Conservation (phyloP, 2,888 invertebrate species). For the Phaedon cochleariae region DNA sequence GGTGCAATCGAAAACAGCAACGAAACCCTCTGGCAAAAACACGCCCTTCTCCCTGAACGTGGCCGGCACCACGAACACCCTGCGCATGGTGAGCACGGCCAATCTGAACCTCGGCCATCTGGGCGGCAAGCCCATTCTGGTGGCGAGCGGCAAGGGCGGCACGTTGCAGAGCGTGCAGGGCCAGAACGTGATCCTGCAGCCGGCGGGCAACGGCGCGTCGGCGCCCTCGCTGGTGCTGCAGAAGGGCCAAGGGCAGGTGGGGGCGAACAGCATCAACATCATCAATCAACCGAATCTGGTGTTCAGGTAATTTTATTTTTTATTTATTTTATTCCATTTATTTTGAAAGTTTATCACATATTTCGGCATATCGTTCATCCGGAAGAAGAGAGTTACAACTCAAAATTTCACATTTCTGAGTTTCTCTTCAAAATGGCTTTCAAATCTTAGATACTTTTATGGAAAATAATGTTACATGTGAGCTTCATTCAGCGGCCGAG, state of each 20-base stretch:
- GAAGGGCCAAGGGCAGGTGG: slow-evolving; percentile 37
- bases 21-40: too few species aligned
- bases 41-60: slow-evolving; percentile 7
- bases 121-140: slow-evolving; percentile 67
- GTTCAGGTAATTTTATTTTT: slow-evolving; percentile 42
- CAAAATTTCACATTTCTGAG: too few species aligned
- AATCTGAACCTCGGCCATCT: slow-evolving; percentile 66
- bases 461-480: too few species aligned
- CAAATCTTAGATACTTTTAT: too few species aligned
- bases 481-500: too few species aligned
- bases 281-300: slow-evolving; percentile 57
- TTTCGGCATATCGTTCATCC: too few species aligned
- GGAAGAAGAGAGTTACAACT: too few species aligned
- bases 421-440: too few species aligned
- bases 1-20: too few species aligned
- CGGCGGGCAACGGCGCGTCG: slow-evolving; percentile 45
- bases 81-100: slow-evolving; percentile 65
- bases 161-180: slow-evolving; percentile 59
- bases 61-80: slow-evolving; percentile 51
- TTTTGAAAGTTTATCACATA: too few species aligned
- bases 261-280: slow-evolving; percentile 50
- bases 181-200: slow-evolving; percentile 63
- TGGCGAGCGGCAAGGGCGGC: slow-evolving; percentile 63
- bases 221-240: slow-evolving; percentile 51
- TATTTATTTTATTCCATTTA: too few species aligned